Conservation (phyloP, 1,140 invertebrate genomes). For the Bombus impatiens region DNA sequence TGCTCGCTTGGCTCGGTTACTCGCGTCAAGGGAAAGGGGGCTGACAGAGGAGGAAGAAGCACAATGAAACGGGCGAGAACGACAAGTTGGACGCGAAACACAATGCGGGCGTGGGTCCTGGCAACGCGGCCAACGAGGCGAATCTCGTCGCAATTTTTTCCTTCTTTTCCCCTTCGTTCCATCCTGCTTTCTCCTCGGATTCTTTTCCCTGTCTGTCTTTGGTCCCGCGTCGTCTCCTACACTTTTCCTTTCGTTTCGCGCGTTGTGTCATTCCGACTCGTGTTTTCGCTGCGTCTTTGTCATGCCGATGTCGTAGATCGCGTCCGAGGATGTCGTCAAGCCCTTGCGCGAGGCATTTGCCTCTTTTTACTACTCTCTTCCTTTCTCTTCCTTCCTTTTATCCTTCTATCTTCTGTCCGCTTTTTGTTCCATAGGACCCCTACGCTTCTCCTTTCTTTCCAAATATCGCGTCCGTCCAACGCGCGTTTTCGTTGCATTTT, state of each 20-base stretch:
- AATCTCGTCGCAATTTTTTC: slow-evolving; percentile 50
- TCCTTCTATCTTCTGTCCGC: background rate
- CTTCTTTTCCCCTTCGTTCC: background rate
- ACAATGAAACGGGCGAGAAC: slow-evolving; percentile 66
- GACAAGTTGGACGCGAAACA: slow-evolving; percentile 71
- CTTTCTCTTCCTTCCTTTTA: no score
- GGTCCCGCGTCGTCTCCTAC: slow-evolving; percentile 35
- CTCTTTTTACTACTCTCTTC: background rate
- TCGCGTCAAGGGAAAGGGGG: slow-evolving; percentile 25
- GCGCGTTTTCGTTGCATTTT: background rate
- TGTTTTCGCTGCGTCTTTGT: no score
- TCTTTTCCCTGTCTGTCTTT: slow-evolving; percentile 2
- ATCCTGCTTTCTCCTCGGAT: background rate
- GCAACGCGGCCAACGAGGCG: slow-evolving; percentile 62
- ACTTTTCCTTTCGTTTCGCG: slow-evolving; percentile 49
- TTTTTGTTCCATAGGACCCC: rapidly evolving
- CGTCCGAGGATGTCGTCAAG: no score
- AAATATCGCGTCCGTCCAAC: background rate
- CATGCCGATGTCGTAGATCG: no score
- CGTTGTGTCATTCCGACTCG: no score
- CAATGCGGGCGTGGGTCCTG: slow-evolving; percentile 72
- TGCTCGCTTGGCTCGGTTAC: slow-evolving; percentile 41
- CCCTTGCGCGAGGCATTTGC: no score
- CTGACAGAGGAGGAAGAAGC: slow-evolving; percentile 53
- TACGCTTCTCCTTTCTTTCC: background rate